Base-by-base conservation (phyloP, 2,888 invertebrate genomes). In the Mythimna vitellina region DNA sequence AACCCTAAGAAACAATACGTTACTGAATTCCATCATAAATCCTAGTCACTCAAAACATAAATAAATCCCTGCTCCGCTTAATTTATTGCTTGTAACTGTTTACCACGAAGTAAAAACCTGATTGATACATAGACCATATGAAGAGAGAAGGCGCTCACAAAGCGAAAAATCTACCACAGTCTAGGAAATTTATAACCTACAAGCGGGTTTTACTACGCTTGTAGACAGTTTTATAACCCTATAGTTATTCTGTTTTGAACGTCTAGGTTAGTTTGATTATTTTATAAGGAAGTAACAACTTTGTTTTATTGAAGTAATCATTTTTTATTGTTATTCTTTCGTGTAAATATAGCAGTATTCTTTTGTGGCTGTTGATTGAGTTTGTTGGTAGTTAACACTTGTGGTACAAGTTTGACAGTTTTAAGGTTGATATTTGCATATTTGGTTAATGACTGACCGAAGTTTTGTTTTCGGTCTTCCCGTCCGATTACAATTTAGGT, bases 51-150 rank as follows among this genome's bases (percentile, higher is more conserved):
- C 51, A 63, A 60, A 56, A 68, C 14, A 54, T 56, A 65, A 67
- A 71, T 63, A 49, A 65, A 82, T 42, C 54, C 32, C 1, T 57
- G 65, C 29, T 53, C 22, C 53, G 42, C 63, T 73, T 53, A 69
- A 78, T 82, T 78, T 73, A 82, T 70, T 2, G 69, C 54, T 42
- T 70, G 46, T 67, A 53, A 64, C 49, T 78, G 60, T 69, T 78
- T 51, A 58, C 67, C 53, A 62, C 54, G 58, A 69, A 70, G 20
- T 66, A 82, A 73, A 73, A 77, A 63, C 53, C 32, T 82, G 70
- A 80, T 80, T 82, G 80, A 80, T 82, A 82, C 74, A 78, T 78
- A 57, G 9, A 61, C 35, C 54, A 58, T 10, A 56, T 0, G 25
- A 32, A 64, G 54, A 56, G 51, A 7, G 17, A 78, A 73, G 78